Base-by-base conservation (phyloP, 2,888 invertebrate genomes). In the Dexiosoma caninum region DNA sequence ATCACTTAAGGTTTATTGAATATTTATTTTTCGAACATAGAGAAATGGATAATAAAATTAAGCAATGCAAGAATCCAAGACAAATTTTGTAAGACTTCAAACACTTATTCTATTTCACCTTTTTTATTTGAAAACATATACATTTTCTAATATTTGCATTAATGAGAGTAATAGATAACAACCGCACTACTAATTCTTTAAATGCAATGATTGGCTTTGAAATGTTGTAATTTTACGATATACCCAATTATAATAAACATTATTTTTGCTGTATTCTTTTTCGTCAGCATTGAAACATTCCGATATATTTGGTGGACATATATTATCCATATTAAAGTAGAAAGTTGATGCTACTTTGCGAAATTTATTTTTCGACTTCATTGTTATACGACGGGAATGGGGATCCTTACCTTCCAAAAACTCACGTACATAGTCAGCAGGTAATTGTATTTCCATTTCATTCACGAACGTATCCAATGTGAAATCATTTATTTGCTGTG, bases 401-500 rank as follows among this genome's bases (percentile, higher is more conserved):
- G 90, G 90, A 70, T 87, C 87, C 74, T 87, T 89, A 14, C 85
- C 87, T 79, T 88, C 86, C 23, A 90, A 84, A 81, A 87, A 85
- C 19, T 86, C 85, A 0, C 87, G 83, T 9, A 90, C 85, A 83
- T 87, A 86, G 53, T 88, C 86, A 1, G 87, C 83, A 0, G 85
- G 83, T 40, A 90, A 72, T 37, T 86, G 85, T 57, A 90, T 88
- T 77, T 89, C 87, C 57, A 89, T 87, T 32, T 85, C 85, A 83
- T 89, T 88, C 6, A 72, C 81, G 10, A 88, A 55, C 1, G 85
- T 75, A 71, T 90, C 89, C 82, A 85, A 85, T 14, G 86, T 86
- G 51, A 74, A 67, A 35, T 86, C 86, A 12, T 87, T 78, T 12
- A 85, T 46, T 10, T 85, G 85, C 0, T 85, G 83, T 2, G 84